These are phyloP conservation scores for Enteromius radiatus DNA, from an alignment of 2,797 vertebrate genomes.

Conservation along the genomic window DNA sequence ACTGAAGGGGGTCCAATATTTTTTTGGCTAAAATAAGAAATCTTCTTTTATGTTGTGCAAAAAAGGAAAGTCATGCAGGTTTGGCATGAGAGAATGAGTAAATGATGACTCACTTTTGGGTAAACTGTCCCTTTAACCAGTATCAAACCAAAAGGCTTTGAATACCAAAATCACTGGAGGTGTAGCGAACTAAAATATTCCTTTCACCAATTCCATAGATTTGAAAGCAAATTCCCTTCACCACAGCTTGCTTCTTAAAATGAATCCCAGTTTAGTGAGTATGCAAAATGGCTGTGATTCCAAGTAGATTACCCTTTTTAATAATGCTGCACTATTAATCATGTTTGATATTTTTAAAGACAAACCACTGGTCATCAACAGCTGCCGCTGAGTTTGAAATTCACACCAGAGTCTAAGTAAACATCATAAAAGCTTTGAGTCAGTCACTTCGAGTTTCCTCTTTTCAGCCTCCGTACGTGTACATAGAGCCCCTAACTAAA, in stretches of 20 bases:
- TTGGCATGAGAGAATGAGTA: background rate
- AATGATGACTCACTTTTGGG: background rate
- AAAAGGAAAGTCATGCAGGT: background rate
- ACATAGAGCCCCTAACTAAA: slow-evolving; percentile 41
- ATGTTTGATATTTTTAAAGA: background rate
- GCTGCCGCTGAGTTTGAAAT: slow-evolving; percentile 9
- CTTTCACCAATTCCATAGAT: background rate
- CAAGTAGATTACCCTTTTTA: slow-evolving; percentile 15
- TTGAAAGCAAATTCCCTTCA: slow-evolving; percentile 7
- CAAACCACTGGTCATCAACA: background rate
- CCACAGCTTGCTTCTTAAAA: background rate
- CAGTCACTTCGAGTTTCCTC: background rate
- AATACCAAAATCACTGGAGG: background rate
- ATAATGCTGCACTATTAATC: slow-evolving; percentile 16
- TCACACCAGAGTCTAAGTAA: slow-evolving; percentile 17
- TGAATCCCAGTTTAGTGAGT: slow-evolving; percentile 35
- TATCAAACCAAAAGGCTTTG: background rate
- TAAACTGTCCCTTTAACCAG: background rate
- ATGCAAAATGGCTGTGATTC: background rate
- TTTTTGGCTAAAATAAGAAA: background rate
- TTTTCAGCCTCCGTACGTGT: slow-evolving; percentile 20
- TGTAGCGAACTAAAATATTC: background rate
- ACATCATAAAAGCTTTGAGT: slow-evolving; percentile 24
- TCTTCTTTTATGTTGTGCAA: background rate
- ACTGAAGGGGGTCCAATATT: background rate